Percentiles rank a stretch among this genome's conserved stretches.
Conservation (phyloP, 2,113 vertebrate species). For the Rhombomys opimus region DNA sequence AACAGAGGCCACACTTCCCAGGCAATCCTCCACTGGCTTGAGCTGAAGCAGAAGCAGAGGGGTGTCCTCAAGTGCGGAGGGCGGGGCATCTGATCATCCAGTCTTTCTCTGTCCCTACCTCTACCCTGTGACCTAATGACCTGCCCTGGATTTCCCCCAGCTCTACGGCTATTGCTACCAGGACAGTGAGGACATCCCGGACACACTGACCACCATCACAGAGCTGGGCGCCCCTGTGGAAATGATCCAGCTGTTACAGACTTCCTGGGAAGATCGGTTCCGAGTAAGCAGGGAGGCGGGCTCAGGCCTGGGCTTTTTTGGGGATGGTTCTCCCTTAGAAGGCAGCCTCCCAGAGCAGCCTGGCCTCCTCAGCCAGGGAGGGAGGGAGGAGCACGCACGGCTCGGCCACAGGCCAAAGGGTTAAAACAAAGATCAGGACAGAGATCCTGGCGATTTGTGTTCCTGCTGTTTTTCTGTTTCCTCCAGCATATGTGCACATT, state of each 20-base stretch:
- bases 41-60: constrained; percentile 6
- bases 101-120: neutral
- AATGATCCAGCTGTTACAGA: constrained; percentile 95
- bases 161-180: constrained; percentile 95
- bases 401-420: constrained; percentile 29
- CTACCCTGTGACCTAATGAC: constrained; percentile 70
- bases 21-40: neutral
- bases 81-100: neutral
- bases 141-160: constrained; percentile 81
- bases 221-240: constrained; percentile 94
- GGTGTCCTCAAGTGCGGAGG: neutral
- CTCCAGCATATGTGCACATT: too few species aligned
- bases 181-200: constrained; percentile 92
- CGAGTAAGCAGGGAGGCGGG: constrained; percentile 87
- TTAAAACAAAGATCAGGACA: constrained; percentile 52
- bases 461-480: neutral
- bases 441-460: neutral
- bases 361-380: neutral
- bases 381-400: neutral
- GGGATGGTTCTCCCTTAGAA: constrained; percentile 75
- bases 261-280: constrained; percentile 95
- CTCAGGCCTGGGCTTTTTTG: neutral
- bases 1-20: neutral
- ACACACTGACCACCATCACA: constrained; percentile 94
- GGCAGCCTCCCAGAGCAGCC: constrained; percentile 50